Base-by-base conservation (phyloP, 2,113 vertebrate species). In the Podilymbus podiceps region DNA sequence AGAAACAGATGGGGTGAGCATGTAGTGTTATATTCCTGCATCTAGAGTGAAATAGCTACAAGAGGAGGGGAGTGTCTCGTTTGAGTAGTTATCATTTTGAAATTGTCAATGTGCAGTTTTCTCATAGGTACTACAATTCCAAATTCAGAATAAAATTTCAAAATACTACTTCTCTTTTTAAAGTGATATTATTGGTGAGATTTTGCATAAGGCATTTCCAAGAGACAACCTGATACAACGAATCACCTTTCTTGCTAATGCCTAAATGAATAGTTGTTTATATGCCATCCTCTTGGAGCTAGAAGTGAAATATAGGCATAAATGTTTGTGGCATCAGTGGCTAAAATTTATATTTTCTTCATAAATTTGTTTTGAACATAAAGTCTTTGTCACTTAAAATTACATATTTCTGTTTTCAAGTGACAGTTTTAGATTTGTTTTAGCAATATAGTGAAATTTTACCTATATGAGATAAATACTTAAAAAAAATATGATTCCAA, bases 121-220 rank as follows among this genome's bases (percentile, higher is more conserved):
- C 24, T 24, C 6, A 2, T 58, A 30, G 0, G 0, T 86, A n/a
- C 10, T 71, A 33, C 15, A 44, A 19, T 78, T 81, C 21, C 49
- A 52, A 86, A 75, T 85, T 71, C 27, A 72, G 47, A 89, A 60
- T 38, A 79, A 73, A n/a, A 13, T 5, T 62, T 74, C 35, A 30
- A 17, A 82, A n/a, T 60, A 10, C 6, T 46, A 1, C 31, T 67
- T 88, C 22, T 75, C 8, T 56, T 77, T 84, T 66, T 27, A 2
- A 71, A 75, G 31, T 58, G 5, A 6, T 83, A 12, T 9, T 83
- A 30, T 46, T 5, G 11, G 12, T 38, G 40, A 69, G 15, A 69
- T 84, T 66, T 87, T 71, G 20, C 10, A 5, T 63, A 18, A 71
- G 28, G 38, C 12, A 31, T 84, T 89, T 53, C 12, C 15, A 81